Evolutionary conservation across 2,797 vertebrate genomes (phyloP).

Genomic region (Tragelaphus oryx): DNA sequence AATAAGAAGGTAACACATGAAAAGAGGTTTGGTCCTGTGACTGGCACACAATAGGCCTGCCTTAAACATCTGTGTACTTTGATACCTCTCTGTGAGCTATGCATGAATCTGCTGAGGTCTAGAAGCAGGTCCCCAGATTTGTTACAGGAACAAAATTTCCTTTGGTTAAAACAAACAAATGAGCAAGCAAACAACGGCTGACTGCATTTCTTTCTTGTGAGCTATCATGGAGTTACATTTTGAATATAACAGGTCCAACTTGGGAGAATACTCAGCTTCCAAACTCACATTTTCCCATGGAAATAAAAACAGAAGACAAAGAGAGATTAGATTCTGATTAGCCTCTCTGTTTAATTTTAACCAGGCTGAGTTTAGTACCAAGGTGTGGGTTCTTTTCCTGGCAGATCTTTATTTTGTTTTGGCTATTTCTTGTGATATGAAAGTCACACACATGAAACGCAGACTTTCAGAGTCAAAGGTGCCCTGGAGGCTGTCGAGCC

Average conservation of each 20-base stretch:
- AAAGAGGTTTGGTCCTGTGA: background rate
- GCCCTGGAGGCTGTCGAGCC: background rate
- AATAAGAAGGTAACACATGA: background rate
- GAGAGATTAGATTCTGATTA: constrained; percentile 39
- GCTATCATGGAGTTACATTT: background rate
- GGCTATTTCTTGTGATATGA: constrained; percentile 24
- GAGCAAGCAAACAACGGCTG: background rate
- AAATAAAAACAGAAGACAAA: constrained; percentile 47
- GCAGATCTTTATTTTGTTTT: constrained; percentile 33
- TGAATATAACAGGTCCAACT: background rate
- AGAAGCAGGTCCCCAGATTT: background rate
- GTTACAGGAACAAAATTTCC: background rate
- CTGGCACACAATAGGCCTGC: background rate
- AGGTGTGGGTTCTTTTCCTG: constrained; percentile 40
- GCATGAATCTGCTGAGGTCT: background rate
- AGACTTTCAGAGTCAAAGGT: background rate
- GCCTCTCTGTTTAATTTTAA: constrained; percentile 48
- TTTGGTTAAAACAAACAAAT: background rate
- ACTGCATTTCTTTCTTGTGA: background rate
- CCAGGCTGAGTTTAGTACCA: background rate
- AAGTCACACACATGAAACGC: constrained; percentile 26
- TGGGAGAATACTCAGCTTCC: constrained; percentile 10
- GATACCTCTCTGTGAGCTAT: background rate
- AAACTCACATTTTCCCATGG: constrained; percentile 33
- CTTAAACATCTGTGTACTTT: background rate